Percentiles rank a stretch among this genome's conserved stretches.
phyloP scores from a whole-genome alignment of 2,113 vertebrate species.

The Bufo gargarizans region DNA sequence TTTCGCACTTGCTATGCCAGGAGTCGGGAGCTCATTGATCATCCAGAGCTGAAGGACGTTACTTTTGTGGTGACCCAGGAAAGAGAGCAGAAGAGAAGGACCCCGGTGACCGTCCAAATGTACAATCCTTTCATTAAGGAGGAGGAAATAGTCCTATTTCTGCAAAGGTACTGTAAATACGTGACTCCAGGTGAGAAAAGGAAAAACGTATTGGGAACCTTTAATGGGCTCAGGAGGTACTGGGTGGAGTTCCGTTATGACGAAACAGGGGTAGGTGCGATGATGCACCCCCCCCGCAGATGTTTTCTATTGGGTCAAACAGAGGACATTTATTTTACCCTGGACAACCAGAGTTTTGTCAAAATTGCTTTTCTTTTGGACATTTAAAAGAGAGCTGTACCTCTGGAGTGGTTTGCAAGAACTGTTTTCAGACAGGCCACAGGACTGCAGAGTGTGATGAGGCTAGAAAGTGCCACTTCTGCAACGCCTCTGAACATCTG shows the following conservation, averaged over 20 bases:
- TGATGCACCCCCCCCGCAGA: neutral
- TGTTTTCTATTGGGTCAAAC: neutral
- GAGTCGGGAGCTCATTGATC: too few relatives aligned
- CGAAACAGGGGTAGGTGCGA: too few relatives aligned
- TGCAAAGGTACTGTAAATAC: neutral
- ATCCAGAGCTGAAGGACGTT: too few relatives aligned
- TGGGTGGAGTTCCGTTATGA: neutral
- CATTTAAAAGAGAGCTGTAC: neutral
- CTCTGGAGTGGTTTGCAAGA: too few relatives aligned
- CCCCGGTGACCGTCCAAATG: neutral
- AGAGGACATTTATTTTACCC: neutral
- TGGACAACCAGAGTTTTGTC: neutral
- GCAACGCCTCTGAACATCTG: neutral
- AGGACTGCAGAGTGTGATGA: neutral
- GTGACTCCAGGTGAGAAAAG: neutral
- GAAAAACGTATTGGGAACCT: neutral
- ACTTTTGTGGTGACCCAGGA: too few relatives aligned
- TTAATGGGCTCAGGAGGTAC: neutral
- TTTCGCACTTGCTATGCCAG: too few relatives aligned
- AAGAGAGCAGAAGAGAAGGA: neutral
- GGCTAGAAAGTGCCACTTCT: neutral
- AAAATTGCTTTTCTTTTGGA: neutral
- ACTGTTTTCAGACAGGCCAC: neutral
- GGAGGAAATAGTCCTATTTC: neutral
- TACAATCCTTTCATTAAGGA: neutral